phyloP scores from a whole-genome alignment of 2,797 vertebrate genomes.

The Lutjanus argentimaculatus region DNA sequence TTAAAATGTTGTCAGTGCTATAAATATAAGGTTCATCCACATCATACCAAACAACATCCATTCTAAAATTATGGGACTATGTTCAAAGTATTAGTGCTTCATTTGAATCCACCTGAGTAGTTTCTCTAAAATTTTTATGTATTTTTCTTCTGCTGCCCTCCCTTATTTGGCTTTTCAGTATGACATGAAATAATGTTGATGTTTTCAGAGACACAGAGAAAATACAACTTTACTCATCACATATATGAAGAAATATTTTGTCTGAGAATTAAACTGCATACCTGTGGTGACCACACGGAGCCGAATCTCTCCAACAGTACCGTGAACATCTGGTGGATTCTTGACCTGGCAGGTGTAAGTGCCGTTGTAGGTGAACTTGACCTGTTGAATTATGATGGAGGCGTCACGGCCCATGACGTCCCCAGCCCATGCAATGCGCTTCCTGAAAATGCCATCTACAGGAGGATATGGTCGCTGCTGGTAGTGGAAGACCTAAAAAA shows the following conservation, averaged over 20 bases:
- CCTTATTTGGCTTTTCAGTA: neutral
- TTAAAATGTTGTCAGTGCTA: too few relatives aligned
- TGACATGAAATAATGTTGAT: neutral
- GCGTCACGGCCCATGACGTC: constrained; percentile 88
- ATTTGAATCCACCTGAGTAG: neutral
- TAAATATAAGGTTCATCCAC: too few relatives aligned
- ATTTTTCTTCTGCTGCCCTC: neutral
- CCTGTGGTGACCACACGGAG: constrained; percentile 90
- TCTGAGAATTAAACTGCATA: constrained; percentile 42
- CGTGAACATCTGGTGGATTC: constrained; percentile 91
- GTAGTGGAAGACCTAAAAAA: constrained; percentile 90
- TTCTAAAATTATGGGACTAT: neutral
- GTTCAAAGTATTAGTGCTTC: neutral
- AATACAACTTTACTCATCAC: neutral
- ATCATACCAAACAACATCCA: neutral
- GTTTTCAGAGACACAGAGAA: neutral
- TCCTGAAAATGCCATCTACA: constrained; percentile 85
- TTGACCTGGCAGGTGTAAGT: constrained; percentile 94
- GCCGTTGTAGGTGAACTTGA: constrained; percentile 92
- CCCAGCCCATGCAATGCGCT: constrained; percentile 89
- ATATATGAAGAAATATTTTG: neutral
- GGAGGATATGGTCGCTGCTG: constrained; percentile 84
- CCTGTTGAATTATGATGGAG: constrained; percentile 89
- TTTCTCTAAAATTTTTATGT: neutral
- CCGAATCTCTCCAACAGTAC: constrained; percentile 86